These are phyloP conservation scores for Drosophila sordidula DNA, from an alignment of 2,888 invertebrate species.

Conservation along the genomic window DNA sequence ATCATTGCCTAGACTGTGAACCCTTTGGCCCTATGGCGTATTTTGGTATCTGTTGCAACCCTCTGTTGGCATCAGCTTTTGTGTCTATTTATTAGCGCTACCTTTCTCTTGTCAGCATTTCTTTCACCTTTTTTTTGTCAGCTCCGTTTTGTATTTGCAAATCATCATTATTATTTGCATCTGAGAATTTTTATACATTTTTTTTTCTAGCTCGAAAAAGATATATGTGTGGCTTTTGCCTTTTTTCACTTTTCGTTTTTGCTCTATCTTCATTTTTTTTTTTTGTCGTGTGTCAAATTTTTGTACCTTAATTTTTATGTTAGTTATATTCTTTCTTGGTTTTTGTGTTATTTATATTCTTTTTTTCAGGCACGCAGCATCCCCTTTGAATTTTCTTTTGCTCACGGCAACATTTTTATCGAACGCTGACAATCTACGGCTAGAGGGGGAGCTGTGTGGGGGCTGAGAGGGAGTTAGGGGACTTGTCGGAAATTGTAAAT, in stretches of 20 bases:
- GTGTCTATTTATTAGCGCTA: conserved; percentile 76
- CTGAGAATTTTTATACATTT: conserved; percentile 53
- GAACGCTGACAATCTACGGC: conserved; percentile 54
- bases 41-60: conserved; percentile 51
- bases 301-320: conserved; percentile 66
- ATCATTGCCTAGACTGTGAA: conserved; percentile 33
- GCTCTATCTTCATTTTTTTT: conserved; percentile 3
- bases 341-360: neutral
- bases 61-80: conserved; percentile 58
- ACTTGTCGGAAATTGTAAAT: conserved; percentile 72
- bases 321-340: conserved; percentile 43
- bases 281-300: conserved; percentile 64
- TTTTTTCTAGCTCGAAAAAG: conserved; percentile 11
- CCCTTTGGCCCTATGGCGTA: conserved; percentile 41
- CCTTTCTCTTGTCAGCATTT: conserved; percentile 67
- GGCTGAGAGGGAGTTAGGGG: conserved; percentile 25
- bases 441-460: neutral
- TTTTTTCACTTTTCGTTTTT: conserved; percentile 8
- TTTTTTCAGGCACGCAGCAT: conserved; percentile 22
- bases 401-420: conserved; percentile 68
- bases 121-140: conserved; percentile 36
- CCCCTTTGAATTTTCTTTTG: conserved; percentile 59
- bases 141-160: conserved; percentile 73
- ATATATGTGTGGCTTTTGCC: conserved; percentile 53
- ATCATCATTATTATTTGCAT: conserved; percentile 80